Conservation (phyloP, 2,797 vertebrate species). For the Netta rufina region DNA sequence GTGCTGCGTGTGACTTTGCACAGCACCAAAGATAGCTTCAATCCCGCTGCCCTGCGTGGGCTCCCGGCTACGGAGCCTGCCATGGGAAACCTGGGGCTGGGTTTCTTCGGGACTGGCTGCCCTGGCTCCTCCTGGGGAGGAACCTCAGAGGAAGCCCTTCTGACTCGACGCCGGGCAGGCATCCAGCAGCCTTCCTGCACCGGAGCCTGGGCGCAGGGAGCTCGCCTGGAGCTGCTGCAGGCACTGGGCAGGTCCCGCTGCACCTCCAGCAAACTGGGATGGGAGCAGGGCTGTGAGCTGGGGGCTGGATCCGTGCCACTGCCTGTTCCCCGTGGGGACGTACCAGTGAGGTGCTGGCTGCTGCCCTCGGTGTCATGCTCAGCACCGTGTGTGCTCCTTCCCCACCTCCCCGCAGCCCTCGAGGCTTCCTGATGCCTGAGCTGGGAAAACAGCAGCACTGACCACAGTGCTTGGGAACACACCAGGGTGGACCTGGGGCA, state of each 20-base stretch:
- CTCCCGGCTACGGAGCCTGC: neutral
- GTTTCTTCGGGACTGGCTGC: rapidly evolving
- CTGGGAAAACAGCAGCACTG: neutral
- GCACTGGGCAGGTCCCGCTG: rapidly evolving
- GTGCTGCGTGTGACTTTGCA: rapidly evolving
- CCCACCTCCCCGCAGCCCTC: neutral
- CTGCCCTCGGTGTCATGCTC: neutral
- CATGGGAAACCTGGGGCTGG: neutral
- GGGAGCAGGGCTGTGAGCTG: rapidly evolving
- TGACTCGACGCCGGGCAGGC: neutral
- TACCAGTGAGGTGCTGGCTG: neutral
- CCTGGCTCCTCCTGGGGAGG: neutral
- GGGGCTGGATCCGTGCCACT: neutral
- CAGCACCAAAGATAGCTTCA: rapidly evolving
- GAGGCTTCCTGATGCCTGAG: neutral
- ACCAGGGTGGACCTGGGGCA: rapidly evolving
- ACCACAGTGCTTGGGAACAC: neutral
- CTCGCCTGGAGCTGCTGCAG: neutral
- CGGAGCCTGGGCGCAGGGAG: rapidly evolving
- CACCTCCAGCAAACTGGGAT: rapidly evolving
- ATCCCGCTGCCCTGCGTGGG: neutral
- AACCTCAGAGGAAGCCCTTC: neutral
- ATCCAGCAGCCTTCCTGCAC: neutral
- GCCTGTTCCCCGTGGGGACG: neutral
- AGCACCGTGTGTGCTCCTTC: neutral